Percentiles rank a stretch among this genome's conserved stretches.
phyloP scores from a whole-genome alignment of 2,113 vertebrate species.

The Erythrolamprus reginae region DNA sequence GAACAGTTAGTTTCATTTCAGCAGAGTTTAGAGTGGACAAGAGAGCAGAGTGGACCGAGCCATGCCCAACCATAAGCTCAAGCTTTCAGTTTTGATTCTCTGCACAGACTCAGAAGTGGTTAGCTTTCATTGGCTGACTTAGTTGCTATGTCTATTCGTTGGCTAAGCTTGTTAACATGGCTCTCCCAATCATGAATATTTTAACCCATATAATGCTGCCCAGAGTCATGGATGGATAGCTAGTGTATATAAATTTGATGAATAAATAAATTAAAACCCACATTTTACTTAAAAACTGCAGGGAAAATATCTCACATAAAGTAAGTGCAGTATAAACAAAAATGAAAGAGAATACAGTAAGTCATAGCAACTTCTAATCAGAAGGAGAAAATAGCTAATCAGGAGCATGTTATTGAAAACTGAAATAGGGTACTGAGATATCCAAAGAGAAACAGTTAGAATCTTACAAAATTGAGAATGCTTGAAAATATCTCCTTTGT shows the following conservation, averaged over 20 bases:
- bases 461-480: not conserved
- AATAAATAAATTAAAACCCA: not conserved
- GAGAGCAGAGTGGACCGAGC: no score
- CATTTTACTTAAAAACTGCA: not conserved
- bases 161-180: no score
- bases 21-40: no score
- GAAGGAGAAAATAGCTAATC: not conserved
- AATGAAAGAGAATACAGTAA: not conserved
- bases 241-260: not conserved
- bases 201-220: not conserved
- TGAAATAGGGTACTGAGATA: not conserved
- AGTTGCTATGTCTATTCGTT: no score
- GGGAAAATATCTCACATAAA: not conserved
- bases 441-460: not conserved
- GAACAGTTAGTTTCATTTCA: no score
- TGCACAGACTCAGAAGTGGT: no score
- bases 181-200: no score
- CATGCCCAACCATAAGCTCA: no score
- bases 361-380: not conserved
- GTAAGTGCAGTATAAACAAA: not conserved
- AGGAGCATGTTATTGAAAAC: not conserved
- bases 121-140: no score
- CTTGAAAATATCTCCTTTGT: not conserved
- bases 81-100: no score
- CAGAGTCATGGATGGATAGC: not conserved